Evolutionary conservation across 2,888 invertebrate species (phyloP).

Genomic region (Galeruca laticollis): DNA sequence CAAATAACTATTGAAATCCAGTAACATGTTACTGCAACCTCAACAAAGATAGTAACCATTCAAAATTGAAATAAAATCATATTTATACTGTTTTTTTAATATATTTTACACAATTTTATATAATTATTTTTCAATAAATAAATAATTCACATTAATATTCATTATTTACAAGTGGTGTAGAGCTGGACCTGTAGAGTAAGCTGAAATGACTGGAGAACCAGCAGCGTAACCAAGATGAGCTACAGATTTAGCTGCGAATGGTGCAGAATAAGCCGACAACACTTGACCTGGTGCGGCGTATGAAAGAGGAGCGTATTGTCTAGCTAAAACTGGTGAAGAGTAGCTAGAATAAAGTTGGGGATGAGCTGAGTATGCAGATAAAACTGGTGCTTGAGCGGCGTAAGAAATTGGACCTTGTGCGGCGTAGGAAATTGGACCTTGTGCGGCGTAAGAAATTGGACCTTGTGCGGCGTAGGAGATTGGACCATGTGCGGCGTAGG

Average conservation of each 20-base stretch:
- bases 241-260: conserved; percentile 25
- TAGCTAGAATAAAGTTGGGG: conserved; percentile 61
- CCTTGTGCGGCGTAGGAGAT: not conserved
- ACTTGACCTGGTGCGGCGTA: conserved; percentile 27
- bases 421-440: not conserved
- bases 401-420: conserved; percentile 12
- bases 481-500: not conserved
- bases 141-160: not conserved
- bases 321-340: conserved; percentile 21
- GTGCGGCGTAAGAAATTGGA: not conserved
- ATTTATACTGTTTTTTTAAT: no score
- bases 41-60: no score
- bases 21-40: no score
- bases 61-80: no score
- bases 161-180: conserved; percentile 23
- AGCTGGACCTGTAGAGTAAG: conserved; percentile 35
- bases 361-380: conserved; percentile 58
- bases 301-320: conserved; percentile 7
- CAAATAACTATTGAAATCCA: no score
- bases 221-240: conserved; percentile 51
- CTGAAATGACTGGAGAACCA: conserved; percentile 68
- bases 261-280: conserved; percentile 16
- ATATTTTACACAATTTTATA: not conserved
- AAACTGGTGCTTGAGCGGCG: conserved; percentile 1
- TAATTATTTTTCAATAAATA: conserved; percentile 9